Percentiles rank a stretch among this genome's conserved stretches.
Conservation (phyloP, 2,113 vertebrate species). For the Colius striatus region DNA sequence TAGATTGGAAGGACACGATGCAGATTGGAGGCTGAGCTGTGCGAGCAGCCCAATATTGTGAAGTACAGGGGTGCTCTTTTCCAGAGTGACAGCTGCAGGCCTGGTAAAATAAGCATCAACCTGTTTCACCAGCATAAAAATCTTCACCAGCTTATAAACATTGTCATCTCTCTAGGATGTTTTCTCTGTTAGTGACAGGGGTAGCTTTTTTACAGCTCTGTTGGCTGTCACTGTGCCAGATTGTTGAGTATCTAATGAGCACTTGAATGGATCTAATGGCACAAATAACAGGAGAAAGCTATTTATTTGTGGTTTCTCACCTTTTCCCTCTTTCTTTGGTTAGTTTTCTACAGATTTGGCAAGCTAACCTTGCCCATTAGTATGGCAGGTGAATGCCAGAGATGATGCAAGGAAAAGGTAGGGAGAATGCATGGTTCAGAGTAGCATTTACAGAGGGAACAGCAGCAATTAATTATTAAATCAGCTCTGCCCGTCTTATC, state of each 20-base stretch:
- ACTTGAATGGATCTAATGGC: neutral
- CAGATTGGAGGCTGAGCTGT: neutral
- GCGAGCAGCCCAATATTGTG: neutral
- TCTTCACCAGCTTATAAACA: neutral
- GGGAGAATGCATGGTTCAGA: neutral
- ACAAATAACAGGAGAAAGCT: neutral
- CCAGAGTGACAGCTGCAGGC: neutral
- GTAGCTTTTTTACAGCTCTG: neutral
- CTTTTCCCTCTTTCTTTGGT: neutral
- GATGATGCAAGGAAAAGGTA: neutral
- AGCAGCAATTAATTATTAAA: constrained; percentile 30
- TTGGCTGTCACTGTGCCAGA: neutral
- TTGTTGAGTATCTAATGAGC: neutral
- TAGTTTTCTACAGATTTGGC: neutral
- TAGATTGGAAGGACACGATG: neutral
- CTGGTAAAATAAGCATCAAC: neutral
- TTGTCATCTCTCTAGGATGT: neutral
- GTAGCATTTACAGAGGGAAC: neutral
- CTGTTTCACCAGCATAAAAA: neutral
- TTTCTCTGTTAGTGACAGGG: neutral
- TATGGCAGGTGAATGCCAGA: neutral
- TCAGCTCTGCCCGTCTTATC: neutral
- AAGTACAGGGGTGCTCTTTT: neutral
- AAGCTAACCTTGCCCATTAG: neutral
- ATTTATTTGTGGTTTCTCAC: neutral